Conservation (phyloP, 2,113 vertebrate genomes). For the Amazona guildingii region DNA sequence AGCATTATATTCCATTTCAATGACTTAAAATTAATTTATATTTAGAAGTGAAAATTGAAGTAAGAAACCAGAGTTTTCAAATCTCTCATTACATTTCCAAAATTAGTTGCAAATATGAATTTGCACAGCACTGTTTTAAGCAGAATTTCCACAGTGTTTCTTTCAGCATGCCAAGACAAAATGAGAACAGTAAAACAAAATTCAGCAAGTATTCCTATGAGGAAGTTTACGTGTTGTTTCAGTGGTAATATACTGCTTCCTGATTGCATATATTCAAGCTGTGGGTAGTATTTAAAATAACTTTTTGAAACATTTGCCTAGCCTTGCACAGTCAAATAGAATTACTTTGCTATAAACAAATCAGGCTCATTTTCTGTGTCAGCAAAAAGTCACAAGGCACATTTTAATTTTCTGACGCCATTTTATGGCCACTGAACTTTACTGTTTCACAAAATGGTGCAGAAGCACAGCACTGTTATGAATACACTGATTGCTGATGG, state of each 20-base stretch:
- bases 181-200: background rate
- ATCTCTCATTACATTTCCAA: background rate
- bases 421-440: constrained; percentile 12
- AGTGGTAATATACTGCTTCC: background rate
- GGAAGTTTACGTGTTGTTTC: background rate
- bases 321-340: background rate
- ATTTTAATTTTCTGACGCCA: background rate
- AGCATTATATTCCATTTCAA: background rate
- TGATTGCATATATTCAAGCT: background rate
- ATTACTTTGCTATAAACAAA: background rate
- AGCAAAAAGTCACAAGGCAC: background rate
- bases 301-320: background rate
- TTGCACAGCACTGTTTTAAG: background rate
- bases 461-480: background rate
- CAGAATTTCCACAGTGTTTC: background rate
- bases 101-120: background rate
- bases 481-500: background rate
- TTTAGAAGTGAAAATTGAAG: constrained; percentile 10
- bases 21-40: background rate
- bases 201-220: background rate
- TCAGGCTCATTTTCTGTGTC: background rate
- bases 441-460: background rate
- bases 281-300: background rate
- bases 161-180: background rate
- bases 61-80: background rate